phyloP scores from a whole-genome alignment of 2,797 vertebrate genomes.

The Channallabes apus region DNA sequence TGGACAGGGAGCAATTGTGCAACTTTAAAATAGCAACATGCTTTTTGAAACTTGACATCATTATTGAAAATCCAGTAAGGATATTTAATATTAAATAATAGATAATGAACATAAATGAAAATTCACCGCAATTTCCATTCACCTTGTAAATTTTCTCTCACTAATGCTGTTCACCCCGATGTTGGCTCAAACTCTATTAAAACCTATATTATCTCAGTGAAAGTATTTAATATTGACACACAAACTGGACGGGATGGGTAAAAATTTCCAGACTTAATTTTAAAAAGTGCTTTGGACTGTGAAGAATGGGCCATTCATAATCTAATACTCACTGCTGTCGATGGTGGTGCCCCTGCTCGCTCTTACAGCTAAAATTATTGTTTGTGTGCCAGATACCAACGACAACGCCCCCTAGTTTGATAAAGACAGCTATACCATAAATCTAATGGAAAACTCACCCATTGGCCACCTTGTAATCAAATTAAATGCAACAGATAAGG shows the following conservation, averaged over 20 bases:
- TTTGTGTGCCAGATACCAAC: conserved; percentile 66
- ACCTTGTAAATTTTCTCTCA: conserved; percentile 61
- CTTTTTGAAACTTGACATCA: no score
- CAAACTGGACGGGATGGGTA: conserved; percentile 56
- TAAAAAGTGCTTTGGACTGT: conserved; percentile 66
- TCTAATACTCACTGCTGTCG: conserved; percentile 66
- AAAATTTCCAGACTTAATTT: conserved; percentile 65
- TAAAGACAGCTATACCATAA: conserved; percentile 60
- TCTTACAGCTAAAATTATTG: conserved; percentile 57
- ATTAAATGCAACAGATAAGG: no score
- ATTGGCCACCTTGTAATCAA: conserved; percentile 62
- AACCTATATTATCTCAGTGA: conserved; percentile 66
- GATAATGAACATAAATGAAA: conserved; percentile 70
- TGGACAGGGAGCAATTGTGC: no score
- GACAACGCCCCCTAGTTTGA: conserved; percentile 70
- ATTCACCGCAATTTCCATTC: conserved; percentile 55
- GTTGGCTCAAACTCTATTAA: conserved; percentile 60
- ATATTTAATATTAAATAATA: no score
- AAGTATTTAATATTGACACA: conserved; percentile 67
- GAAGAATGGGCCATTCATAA: conserved; percentile 61
- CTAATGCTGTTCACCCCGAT: conserved; percentile 64
- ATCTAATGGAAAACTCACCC: conserved; percentile 61
- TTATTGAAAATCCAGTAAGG: no score
- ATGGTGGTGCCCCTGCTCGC: conserved; percentile 64
- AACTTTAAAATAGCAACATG: no score